Evolutionary conservation across 2,113 vertebrate species (phyloP).

Genomic region (Emydocephalus ijimae): DNA sequence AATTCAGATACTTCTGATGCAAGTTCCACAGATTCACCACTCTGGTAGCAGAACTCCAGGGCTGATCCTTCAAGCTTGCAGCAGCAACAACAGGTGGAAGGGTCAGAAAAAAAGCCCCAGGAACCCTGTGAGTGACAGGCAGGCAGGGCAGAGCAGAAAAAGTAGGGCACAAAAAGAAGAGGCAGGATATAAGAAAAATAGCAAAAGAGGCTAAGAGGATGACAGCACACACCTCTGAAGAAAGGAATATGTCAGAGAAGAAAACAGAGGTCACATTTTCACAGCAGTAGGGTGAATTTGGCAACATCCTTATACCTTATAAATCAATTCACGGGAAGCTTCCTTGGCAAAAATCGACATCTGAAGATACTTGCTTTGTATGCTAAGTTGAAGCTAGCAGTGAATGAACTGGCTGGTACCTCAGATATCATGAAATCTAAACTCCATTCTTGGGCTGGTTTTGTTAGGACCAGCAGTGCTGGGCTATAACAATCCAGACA

Average conservation of each 20-base stretch:
- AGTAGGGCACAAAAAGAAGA: conserved; percentile 43
- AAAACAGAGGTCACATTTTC: neutral
- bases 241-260: neutral
- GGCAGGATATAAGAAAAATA: conserved; percentile 66
- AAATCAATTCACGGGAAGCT: neutral
- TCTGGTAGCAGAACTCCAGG: conserved; percentile 65
- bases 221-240: conserved; percentile 67
- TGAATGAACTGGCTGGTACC: neutral
- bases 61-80: conserved; percentile 40
- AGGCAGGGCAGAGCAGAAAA: conserved; percentile 23
- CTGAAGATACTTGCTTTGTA: neutral
- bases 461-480: neutral
- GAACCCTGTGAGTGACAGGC: conserved; percentile 1
- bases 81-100: neutral
- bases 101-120: conserved; percentile 24
- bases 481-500: neutral
- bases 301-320: neutral
- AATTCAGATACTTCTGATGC: conserved; percentile 74
- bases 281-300: neutral
- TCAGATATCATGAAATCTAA: neutral
- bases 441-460: neutral
- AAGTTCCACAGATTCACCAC: conserved; percentile 72
- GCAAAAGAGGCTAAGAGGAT: conserved; percentile 71
- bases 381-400: neutral
- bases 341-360: neutral